Base-by-base conservation (phyloP, 2,797 vertebrate species). In the Pseudocheirus occidentalis region DNA sequence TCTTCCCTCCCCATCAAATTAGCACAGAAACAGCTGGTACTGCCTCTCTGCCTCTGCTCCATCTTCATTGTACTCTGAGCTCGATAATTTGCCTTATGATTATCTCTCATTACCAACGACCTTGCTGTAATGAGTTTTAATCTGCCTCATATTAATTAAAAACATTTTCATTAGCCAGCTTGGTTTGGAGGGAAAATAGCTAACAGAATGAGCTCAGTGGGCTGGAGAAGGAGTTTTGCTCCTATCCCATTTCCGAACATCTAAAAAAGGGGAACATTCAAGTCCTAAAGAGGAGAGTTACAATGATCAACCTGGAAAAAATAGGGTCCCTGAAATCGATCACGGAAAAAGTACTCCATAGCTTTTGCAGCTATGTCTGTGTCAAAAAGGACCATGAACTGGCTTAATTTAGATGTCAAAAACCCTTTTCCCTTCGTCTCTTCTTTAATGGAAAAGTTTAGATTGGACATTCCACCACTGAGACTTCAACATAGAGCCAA, bases 121-220 rank as follows among this genome's bases (percentile, higher is more conserved):
- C 98, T 98, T 98, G 98, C 98, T 98, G 96, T 98, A 98, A 98
- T 98, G 98, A 98, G 97, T 98, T 98, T 98, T 98, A 98, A 98
- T 98, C 97, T 98, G 98, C 97, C 97, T 98, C 54, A 0, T 98
- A 98, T 98, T 99, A 99, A 99, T 98, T 98, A 98, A 98, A 98
- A 98, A 97, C 97, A 98, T 98, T 98, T 98, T 98, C 97, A 98
- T 98, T 98, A 98, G 98, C 98, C 96, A 98, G 96, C 94, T 97
- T 98, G 97, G 97, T 98, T 98, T 98, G 96, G 97, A 96, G 97
- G 98, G 96, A 98, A 98, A 99, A 97, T 97, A 98, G 96, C 98
- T 98, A 98, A 98, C 97, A 98, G 98, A 98, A 98, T 96, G 96
- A 98, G 98, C 97, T 97, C 96, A 73, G 92, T 94, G 98, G 97